Evolutionary conservation across 2,888 invertebrate species (phyloP), one percentile per base, ranked within the genome.

Genomic region (Platerodrilus igneus): DNA sequence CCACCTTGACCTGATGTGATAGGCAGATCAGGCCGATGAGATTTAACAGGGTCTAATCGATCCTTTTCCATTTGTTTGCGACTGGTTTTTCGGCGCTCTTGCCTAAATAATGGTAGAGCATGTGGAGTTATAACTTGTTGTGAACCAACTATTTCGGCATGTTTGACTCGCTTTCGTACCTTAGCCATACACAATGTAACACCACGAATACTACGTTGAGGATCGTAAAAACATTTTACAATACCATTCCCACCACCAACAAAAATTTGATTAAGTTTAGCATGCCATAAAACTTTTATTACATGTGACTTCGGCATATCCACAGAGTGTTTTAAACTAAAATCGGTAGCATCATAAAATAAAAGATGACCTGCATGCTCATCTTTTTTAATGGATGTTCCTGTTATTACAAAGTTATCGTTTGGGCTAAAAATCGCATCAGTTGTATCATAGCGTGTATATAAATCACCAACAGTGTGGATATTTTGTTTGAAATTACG

Each of bases 111-210:
- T 0, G 97, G 97, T 40, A 99, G 68, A 0, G 97, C 92, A 62
- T 96, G 92, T 0, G 95, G 97, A 0, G 97, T 95, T 6, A 99
- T 92, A 23, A 97, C 91, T 62, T 95, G 91, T 51, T 92, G 88
- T 0, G 87, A 83, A 32, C 90, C 85, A 34, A 94, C 80, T 37
- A 93, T 83, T 67, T 95, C 94, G 1, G 86, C 79, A 3, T 87
- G 83, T 51, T 86, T 84, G 15, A 81, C 79, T 62, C 86, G 89
- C 34, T 85, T 77, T 51, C 83, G 80, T 0, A 79, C 78, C 64
- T 92, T 93, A 0, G 85, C 80, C 3, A 87, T 86, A 60, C 94
- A 95, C 1, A 94, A 66, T 57, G 91, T 88, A 0, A 95, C 95
- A 0, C 97, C 97, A 3, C 94, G 75, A 39, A 89, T 74, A 59